Base-by-base conservation (phyloP, 2,113 vertebrate species). In the Mesoclemmys tuberculata region DNA sequence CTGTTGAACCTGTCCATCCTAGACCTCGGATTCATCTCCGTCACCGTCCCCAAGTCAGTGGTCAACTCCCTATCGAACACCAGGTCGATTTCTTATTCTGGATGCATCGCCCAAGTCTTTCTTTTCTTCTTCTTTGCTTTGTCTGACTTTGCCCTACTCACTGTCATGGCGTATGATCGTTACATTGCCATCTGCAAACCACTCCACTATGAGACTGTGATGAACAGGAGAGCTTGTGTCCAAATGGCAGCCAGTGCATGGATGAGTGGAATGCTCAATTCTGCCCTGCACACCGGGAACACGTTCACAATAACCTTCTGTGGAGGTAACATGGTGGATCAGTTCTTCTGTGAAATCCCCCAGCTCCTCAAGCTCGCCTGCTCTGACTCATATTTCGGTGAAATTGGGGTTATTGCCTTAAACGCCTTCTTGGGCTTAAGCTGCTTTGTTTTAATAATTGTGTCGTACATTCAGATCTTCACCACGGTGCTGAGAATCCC, bases 101-200 rank as follows among this genome's bases (percentile, higher is more conserved):
- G 93, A 16, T 95, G 93, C 80, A 81, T 95, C 12, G 74, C 94
- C 84, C 46, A 46, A 46, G 46, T 46, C 46, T 46, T 46, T 46
- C 46, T 46, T 8, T 46, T 46, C 46, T 46, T 94, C 85, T 87
- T 94, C 68, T 77, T 96, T 55, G 89, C 96, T 29, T 95, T 90
- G 5, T 95, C 94, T 22, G 95, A 94, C 88, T 75, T 95, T n/a
- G 91, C 92, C 51, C 89, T 97, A 22, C 95, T 97, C 77, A 97
- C 95, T 21, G 94, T 94, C 52, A 93, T 97, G 94, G 49, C 77
- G 18, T 52, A 52, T 52, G 51, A 52, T 52, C 51, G 51, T 19
- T 52, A 52, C 22, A 4, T 55, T 24, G 54, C 54, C 54, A 55
- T 55, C 54, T 55, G 54, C 54, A 55, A 55, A 55, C 54, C 54